Evolutionary conservation across 53 echinoderm and acorn worm species (phyloP), one percentile per base, ranked within the genome.

Genomic region (Holothuria leucospilota): DNA sequence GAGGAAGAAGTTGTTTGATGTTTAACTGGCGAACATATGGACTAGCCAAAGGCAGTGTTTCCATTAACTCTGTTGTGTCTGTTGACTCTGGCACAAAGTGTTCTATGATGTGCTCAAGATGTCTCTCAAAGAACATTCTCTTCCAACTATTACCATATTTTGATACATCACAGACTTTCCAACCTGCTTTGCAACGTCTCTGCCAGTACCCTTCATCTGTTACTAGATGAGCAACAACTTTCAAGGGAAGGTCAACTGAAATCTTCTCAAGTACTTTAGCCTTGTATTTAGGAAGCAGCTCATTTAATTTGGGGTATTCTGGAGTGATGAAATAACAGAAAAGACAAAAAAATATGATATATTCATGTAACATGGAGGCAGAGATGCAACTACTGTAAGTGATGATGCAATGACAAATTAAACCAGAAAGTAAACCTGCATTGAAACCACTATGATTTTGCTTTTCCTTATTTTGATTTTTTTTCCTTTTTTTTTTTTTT

Each of bases 151-250:
- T 58, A 29, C 85, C 93, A 56, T 90, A 99, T 82, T 99, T 95
- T 58, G 99, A 92, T 41, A 99, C 99, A 52, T 90, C 95, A 30
- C 95, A 94, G 59, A 92, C 90, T 28, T 89, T 71, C 95, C 95
- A 92, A 51, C 95, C 68, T 18, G 98, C 91, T 65, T 98, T 98
- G 83, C 98, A 98, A 66, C 98, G 63, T 79, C 99, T 92, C 71
- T 95, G 26, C 99, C 99, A 99, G 88, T 99, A 99, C 29, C 99
- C 95, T 78, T 99, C 99, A 82, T 99, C 99, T 5, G 94, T 93
- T 9, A 99, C 99, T 1, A 99, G 91, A 68, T 99, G 99, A 9
- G 99, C 94, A 0, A 99, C 91, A 25, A 98, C 93, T 78, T 92
- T 87, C 34, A 99, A 90, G 13, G 99, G 98, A 62, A 99, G 91